Evolutionary conservation across 2,888 invertebrate genomes (phyloP).

Genomic region (Brachyptera putata): DNA sequence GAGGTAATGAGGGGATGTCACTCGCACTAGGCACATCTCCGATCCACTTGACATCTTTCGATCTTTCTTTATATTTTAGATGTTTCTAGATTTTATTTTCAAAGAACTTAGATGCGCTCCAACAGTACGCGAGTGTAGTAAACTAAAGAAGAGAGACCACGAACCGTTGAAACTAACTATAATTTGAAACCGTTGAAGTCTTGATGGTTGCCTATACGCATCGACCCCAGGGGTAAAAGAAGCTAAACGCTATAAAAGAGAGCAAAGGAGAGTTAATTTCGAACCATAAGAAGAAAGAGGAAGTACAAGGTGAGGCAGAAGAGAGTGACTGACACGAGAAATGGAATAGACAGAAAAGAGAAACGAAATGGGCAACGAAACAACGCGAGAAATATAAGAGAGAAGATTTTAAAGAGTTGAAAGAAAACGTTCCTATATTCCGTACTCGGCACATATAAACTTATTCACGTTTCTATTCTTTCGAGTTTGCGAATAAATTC

Average conservation of each 20-base stretch:
- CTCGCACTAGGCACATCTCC: background rate
- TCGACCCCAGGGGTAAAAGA: background rate
- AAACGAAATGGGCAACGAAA: background rate
- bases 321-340: constrained; percentile 5
- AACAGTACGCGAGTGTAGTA: background rate
- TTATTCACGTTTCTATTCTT: too few relatives aligned
- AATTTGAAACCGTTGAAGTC: constrained; percentile 4
- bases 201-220: constrained; percentile 1
- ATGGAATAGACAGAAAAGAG: too few relatives aligned
- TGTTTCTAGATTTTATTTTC: too few relatives aligned
- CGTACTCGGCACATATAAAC: too few relatives aligned
- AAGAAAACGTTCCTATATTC: too few relatives aligned
- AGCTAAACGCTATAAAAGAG: background rate
- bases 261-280: constrained; percentile 14
- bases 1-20: constrained; percentile 11
- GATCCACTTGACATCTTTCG: constrained; percentile 1
- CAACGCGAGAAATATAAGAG: too few relatives aligned
- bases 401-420: too few relatives aligned
- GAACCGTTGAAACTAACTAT: background rate
- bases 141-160: background rate
- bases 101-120: too few relatives aligned
- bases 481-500: too few relatives aligned
- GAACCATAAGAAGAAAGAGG: constrained; percentile 1
- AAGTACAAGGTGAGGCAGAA: background rate
- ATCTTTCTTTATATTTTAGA: too few relatives aligned